These are phyloP conservation scores for Gila robusta DNA, from an alignment of 2,797 vertebrate species.

Conservation along the genomic window DNA sequence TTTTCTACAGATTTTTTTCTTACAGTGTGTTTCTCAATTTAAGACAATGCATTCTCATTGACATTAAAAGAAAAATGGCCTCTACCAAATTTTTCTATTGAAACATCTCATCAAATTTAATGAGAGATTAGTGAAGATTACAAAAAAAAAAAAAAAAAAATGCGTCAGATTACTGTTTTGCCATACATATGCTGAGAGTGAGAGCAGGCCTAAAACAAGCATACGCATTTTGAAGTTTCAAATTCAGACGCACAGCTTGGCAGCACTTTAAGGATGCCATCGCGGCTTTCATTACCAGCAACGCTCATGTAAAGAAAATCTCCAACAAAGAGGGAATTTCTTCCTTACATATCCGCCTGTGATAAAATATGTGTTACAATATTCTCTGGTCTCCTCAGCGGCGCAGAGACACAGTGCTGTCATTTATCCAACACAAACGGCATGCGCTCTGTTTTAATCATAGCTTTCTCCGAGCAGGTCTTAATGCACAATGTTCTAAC, in stretches of 20 bases:
- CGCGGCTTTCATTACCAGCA: conserved; percentile 39
- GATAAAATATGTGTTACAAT: conserved; percentile 59
- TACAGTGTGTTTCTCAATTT: not conserved
- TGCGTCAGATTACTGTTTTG: not conserved
- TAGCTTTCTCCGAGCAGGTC: conserved; percentile 43
- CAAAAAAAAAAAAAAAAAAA: not conserved
- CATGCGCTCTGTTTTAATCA: conserved; percentile 56
- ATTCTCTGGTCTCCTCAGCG: conserved; percentile 30
- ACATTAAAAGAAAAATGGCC: not conserved
- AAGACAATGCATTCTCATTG: too few species aligned
- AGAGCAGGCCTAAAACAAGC: conserved; percentile 29
- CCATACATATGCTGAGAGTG: not conserved
- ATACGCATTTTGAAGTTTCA: conserved; percentile 5
- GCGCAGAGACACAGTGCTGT: conserved; percentile 48
- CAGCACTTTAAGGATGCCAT: conserved; percentile 45
- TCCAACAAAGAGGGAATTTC: conserved; percentile 31
- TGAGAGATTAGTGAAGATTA: not conserved
- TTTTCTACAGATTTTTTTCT: not conserved
- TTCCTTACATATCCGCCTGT: conserved; percentile 46
- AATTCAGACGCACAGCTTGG: conserved; percentile 43
- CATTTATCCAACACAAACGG: conserved; percentile 35
- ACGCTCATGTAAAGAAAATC: conserved; percentile 40
- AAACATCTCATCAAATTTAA: not conserved
- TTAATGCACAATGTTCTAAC: conserved; percentile 55
- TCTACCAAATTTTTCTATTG: not conserved